phyloP scores from a whole-genome alignment of 2,888 invertebrate species.

The Nebria brevicollis region DNA sequence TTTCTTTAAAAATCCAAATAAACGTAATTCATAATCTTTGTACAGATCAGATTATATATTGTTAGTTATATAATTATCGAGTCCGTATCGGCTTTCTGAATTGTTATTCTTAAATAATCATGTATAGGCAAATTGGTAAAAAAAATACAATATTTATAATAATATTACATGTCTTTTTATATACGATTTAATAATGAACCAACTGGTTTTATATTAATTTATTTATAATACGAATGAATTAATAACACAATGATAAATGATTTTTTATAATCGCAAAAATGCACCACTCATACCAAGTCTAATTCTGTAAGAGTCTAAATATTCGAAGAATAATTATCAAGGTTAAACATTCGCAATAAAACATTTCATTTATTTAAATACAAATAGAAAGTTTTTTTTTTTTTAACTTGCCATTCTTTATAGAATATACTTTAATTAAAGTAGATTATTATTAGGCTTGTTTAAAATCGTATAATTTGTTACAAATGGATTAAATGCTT shows the following conservation, averaged over 20 bases:
- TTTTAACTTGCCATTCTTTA: no score
- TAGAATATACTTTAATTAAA: no score
- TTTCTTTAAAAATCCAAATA: background rate
- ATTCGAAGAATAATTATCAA: no score
- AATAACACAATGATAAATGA: background rate
- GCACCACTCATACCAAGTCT: background rate
- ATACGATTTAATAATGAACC: background rate
- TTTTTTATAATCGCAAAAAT: background rate
- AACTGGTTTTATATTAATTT: no score
- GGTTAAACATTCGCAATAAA: no score
- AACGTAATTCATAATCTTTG: background rate
- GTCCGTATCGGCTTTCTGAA: background rate
- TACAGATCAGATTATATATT: background rate
- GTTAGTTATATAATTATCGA: background rate
- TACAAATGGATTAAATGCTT: background rate
- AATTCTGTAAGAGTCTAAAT: no score
- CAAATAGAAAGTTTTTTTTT: no score
- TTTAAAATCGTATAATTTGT: no score
- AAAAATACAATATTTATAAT: conserved; percentile 19
- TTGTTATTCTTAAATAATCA: background rate
- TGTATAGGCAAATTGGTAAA: conserved; percentile 20
- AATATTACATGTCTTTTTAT: background rate
- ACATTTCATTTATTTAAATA: no score
- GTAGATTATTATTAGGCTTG: no score
- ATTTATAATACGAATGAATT: background rate